phyloP scores from a whole-genome alignment of 2,888 invertebrate genomes.

The Drosophila multiciliata region DNA sequence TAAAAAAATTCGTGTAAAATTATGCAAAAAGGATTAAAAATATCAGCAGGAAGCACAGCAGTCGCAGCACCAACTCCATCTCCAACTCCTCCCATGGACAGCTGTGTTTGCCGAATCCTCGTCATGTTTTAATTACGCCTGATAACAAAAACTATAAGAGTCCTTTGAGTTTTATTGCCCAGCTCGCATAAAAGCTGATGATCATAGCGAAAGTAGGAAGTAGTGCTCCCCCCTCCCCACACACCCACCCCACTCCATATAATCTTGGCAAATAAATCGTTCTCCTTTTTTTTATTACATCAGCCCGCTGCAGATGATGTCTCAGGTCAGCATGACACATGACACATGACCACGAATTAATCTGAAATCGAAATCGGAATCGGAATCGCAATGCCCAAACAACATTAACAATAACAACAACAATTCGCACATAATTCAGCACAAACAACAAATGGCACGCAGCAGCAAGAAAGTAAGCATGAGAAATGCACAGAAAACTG shows the following conservation, averaged over 20 bases:
- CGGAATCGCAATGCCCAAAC: conserved; percentile 56
- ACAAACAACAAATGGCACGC: conserved; percentile 56
- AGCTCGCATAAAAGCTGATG: conserved; percentile 46
- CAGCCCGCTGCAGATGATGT: conserved; percentile 18
- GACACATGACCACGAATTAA: conserved; percentile 60
- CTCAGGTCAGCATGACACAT: conserved; percentile 50
- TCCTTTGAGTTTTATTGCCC: conserved; percentile 53
- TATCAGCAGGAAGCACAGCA: conserved; percentile 54
- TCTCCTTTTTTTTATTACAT: conserved; percentile 19
- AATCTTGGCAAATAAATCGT: conserved; percentile 58
- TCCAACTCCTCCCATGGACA: conserved; percentile 18
- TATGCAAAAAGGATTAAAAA: conserved; percentile 78
- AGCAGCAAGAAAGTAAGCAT: conserved; percentile 15
- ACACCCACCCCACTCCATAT: conserved; percentile 19
- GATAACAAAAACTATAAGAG: conserved; percentile 64
- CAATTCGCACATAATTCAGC: conserved; percentile 70
- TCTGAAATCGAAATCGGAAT: conserved; percentile 69
- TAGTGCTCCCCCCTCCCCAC: neutral
- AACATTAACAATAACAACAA: conserved; percentile 44
- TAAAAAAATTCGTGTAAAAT: conserved; percentile 73
- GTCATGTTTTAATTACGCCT: conserved; percentile 70
- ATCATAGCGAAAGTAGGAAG: conserved; percentile 8
- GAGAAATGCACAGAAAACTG: conserved; percentile 10
- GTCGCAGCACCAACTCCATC: conserved; percentile 1
- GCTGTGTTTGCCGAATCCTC: conserved; percentile 58